phyloP scores from a whole-genome alignment of 2,888 invertebrate species.

The Euzophera pinguis region DNA sequence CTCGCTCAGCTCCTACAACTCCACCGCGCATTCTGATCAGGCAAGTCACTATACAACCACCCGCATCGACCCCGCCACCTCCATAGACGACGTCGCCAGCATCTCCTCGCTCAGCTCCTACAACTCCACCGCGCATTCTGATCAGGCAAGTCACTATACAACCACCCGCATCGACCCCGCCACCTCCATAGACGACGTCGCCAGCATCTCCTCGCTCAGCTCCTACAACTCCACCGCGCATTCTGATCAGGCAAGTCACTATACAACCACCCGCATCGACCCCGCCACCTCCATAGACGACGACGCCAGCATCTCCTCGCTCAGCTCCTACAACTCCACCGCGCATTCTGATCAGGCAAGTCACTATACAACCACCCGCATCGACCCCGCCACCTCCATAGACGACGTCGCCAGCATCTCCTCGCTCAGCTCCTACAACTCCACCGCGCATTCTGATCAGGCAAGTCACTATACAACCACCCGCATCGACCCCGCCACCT shows the following conservation, averaged over 20 bases:
- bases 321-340: conserved; percentile 67
- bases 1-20: conserved; percentile 66
- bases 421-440: conserved; percentile 66
- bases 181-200: conserved; percentile 66
- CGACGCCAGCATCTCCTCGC: conserved; percentile 66
- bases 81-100: conserved; percentile 69
- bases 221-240: conserved; percentile 64
- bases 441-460: conserved; percentile 62
- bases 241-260: no score
- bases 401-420: conserved; percentile 71
- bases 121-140: conserved; percentile 62
- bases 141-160: no score
- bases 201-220: conserved; percentile 67
- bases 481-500: conserved; percentile 41
- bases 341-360: conserved; percentile 61
- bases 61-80: conserved; percentile 41
- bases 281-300: conserved; percentile 63
- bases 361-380: no score
- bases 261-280: conserved; percentile 27
- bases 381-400: conserved; percentile 51
- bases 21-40: conserved; percentile 62
- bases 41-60: no score
- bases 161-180: conserved; percentile 32
- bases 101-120: conserved; percentile 68
- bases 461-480: no score